Conservation (phyloP, 2,113 vertebrate genomes). For the Festucalex cinctus region DNA sequence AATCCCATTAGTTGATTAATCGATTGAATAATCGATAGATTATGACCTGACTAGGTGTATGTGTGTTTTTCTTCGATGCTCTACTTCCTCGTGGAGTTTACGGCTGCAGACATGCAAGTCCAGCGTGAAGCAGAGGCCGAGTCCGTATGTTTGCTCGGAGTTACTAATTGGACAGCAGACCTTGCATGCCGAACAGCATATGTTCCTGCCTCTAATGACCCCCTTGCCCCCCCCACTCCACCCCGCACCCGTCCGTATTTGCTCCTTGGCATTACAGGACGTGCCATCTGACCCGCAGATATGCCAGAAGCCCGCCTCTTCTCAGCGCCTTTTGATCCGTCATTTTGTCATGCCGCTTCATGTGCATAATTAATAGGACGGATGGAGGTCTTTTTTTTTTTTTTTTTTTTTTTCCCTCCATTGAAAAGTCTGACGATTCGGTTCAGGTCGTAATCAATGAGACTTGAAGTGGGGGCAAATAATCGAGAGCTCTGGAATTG, state of each 20-base stretch:
- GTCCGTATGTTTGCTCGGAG: conserved; percentile 27
- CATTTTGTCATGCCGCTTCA: conserved; percentile 47
- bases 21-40: too few relatives aligned
- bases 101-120: conserved; percentile 23
- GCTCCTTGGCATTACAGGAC: conserved; percentile 32
- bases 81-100: not conserved
- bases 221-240: conserved; percentile 44
- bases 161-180: conserved; percentile 63
- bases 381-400: not conserved
- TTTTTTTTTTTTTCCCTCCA: not conserved
- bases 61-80: conserved; percentile 5
- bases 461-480: not conserved
- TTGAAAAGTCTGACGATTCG: not conserved
- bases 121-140: conserved; percentile 22
- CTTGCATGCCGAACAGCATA: conserved; percentile 58
- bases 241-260: conserved; percentile 10
- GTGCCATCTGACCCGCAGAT: conserved; percentile 50
- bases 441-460: conserved; percentile 10
- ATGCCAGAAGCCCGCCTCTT: conserved; percentile 45
- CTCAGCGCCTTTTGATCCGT: conserved; percentile 51
- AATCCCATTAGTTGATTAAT: too few relatives aligned
- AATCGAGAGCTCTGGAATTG: not conserved
- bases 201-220: conserved; percentile 67
- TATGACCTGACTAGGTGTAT: too few relatives aligned
- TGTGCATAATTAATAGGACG: not conserved